A percentile compares a stretch with the other conserved stretches of the same genome.
Evolutionary conservation across 2,888 invertebrate genomes (phyloP).

Genomic region (Melanostoma mellinum): DNA sequence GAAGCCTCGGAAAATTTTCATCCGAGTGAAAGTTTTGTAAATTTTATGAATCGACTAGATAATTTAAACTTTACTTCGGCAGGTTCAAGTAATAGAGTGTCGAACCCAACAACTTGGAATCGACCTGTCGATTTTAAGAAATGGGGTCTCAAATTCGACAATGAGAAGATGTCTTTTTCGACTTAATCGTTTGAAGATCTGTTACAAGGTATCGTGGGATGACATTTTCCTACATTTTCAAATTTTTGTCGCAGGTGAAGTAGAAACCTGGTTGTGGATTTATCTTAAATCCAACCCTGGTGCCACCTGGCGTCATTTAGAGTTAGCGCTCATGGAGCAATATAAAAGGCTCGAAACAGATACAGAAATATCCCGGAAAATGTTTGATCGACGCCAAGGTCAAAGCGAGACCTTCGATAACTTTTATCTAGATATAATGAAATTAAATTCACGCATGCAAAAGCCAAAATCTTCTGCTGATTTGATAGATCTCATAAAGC

Average conservation of each 20-base stretch:
- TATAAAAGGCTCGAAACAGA: background rate
- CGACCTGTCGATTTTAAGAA: background rate
- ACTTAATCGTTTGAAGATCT: background rate
- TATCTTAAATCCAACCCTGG: no score
- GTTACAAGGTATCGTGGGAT: background rate
- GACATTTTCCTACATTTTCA: background rate
- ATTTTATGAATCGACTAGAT: slow-evolving; percentile 1
- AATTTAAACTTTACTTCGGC: background rate
- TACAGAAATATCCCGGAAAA: background rate
- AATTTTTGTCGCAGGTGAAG: background rate
- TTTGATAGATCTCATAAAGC: background rate
- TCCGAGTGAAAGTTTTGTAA: background rate
- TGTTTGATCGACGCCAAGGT: background rate
- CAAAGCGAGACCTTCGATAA: background rate
- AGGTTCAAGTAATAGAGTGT: background rate
- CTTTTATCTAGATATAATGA: background rate
- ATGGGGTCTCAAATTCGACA: background rate
- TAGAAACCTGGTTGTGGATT: background rate
- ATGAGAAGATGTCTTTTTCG: background rate
- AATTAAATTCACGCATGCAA: background rate
- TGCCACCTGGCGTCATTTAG: no score
- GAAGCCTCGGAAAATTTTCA: background rate
- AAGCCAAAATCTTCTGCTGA: background rate
- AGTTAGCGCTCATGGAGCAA: background rate
- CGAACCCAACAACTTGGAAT: background rate